phyloP scores from a whole-genome alignment of 2,888 invertebrate genomes.

The Apomyelois bistriatella region DNA sequence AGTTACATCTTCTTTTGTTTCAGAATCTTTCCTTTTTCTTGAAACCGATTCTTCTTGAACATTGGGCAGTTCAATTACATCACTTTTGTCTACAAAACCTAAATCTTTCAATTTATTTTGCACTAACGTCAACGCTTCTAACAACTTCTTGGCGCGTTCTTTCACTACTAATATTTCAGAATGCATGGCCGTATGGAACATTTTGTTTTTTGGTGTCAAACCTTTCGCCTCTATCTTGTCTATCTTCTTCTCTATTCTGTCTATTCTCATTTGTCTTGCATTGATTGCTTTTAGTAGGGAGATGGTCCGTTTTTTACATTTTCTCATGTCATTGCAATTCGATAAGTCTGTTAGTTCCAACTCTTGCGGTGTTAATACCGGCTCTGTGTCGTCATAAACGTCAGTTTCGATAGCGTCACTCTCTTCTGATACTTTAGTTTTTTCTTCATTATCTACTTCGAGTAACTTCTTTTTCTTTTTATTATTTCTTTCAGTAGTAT shows the following conservation, averaged over 20 bases:
- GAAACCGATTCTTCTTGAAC: constrained; percentile 23
- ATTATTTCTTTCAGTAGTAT: constrained; percentile 19
- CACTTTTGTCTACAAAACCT: constrained; percentile 15
- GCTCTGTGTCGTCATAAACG: constrained; percentile 45
- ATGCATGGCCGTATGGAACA: constrained; percentile 60
- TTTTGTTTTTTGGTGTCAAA: constrained; percentile 49
- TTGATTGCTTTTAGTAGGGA: constrained; percentile 48
- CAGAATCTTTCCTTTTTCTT: constrained; percentile 20
- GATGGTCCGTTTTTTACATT: constrained; percentile 47
- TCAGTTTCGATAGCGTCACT: constrained; percentile 63
- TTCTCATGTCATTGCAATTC: constrained; percentile 45
- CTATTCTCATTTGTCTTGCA: constrained; percentile 37
- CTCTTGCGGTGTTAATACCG: constrained; percentile 48
- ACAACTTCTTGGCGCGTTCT: constrained; percentile 43
- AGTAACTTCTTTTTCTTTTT: constrained; percentile 22
- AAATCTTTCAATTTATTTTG: constrained; percentile 42
- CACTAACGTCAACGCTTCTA: constrained; percentile 37
- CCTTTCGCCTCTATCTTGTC: constrained; percentile 53
- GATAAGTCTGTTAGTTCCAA: constrained; percentile 49
- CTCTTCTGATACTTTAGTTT: constrained; percentile 39
- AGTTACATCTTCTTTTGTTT: constrained; percentile 15
- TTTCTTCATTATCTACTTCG: constrained; percentile 20
- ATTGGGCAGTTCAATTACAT: not conserved
- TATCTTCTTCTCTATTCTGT: constrained; percentile 48
- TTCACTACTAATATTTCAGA: constrained; percentile 46